Conservation (phyloP, 2,113 vertebrate genomes). For the Indri indri region DNA sequence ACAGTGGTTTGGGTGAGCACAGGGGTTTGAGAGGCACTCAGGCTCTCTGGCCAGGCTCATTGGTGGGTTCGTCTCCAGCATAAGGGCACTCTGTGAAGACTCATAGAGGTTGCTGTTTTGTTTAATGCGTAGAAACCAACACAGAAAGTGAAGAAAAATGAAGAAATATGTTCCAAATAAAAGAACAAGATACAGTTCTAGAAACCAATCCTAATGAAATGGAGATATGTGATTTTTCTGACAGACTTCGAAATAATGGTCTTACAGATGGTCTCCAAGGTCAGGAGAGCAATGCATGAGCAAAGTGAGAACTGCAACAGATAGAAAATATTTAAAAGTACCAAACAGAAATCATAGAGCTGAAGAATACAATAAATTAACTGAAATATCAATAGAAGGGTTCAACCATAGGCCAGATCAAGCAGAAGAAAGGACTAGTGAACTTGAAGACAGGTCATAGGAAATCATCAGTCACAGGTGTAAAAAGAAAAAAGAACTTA, state of each 20-base stretch:
- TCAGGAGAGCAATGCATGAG: not conserved
- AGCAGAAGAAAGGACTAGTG: not conserved
- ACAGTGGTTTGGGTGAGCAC: not conserved
- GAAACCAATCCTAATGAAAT: not conserved
- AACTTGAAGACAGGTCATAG: not conserved
- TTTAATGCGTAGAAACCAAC: not conserved
- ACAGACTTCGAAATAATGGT: not conserved
- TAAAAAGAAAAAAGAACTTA: not conserved
- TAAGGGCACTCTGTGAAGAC: not conserved
- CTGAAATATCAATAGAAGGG: not conserved
- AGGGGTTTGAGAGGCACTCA: not conserved
- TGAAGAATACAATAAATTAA: not conserved
- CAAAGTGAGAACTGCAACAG: not conserved
- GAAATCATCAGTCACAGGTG: not conserved
- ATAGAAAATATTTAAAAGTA: not conserved
- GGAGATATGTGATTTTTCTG: not conserved
- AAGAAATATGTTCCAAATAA: not conserved
- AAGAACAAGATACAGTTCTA: not conserved
- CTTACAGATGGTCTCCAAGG: not conserved
- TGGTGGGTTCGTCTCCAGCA: not conserved
- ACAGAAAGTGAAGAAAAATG: not conserved
- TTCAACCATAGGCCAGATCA: not conserved
- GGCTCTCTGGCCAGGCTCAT: not conserved
- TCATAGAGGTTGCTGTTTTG: not conserved
- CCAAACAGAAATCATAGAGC: not conserved